These are phyloP conservation scores for Danaus melanippus DNA, from an alignment of 1,140 invertebrate species.

Conservation along the genomic window DNA sequence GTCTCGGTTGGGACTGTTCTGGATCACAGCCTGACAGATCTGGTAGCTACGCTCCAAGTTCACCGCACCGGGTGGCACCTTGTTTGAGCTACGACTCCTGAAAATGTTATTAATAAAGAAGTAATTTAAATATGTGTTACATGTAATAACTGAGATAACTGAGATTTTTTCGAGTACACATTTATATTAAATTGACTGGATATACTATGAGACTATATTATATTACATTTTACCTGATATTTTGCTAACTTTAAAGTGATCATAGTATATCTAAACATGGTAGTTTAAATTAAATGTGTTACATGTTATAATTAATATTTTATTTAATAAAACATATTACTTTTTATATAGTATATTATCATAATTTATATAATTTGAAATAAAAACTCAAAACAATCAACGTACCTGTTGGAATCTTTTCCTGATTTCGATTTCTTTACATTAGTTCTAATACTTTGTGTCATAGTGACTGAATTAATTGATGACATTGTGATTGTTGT, in stretches of 20 bases:
- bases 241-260: no score
- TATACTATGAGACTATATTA: no score
- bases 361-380: background rate
- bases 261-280: no score
- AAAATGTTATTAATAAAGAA: constrained; percentile 8
- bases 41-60: constrained; percentile 95
- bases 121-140: no score
- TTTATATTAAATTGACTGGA: no score
- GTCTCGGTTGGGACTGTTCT: constrained; percentile 91
- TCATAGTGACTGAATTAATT: constrained; percentile 42
- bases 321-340: no score
- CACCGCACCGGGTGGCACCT: constrained; percentile 88
- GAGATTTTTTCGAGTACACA: no score
- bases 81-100: constrained; percentile 71
- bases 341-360: no score
- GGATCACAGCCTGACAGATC: constrained; percentile 95
- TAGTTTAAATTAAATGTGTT: no score
- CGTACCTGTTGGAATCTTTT: constrained; percentile 58
- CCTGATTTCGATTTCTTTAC: constrained; percentile 56
- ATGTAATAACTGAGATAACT: no score
- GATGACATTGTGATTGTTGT: constrained; percentile 40
- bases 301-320: no score
- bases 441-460: constrained; percentile 36
- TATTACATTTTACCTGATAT: no score
- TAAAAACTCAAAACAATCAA: background rate